Conservation (phyloP, 2,797 vertebrate species). For the Prionace glauca region DNA sequence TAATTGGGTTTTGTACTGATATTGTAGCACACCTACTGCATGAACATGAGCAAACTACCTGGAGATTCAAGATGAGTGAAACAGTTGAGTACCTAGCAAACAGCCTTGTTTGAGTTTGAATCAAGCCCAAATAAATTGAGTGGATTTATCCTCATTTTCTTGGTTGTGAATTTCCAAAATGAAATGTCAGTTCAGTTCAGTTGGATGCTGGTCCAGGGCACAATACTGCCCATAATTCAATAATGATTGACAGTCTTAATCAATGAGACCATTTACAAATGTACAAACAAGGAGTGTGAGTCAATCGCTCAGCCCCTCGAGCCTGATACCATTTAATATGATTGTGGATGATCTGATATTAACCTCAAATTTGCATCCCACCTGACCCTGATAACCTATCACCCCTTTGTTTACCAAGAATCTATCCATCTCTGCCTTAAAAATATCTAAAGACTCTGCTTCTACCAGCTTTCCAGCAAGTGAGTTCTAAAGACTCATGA, state of each 20-base stretch:
- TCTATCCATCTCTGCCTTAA: no score
- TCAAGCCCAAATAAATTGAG: not conserved
- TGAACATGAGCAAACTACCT: not conserved
- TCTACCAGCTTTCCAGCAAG: no score
- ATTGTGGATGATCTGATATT: no score
- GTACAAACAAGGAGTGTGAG: no score
- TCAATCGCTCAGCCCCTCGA: no score
- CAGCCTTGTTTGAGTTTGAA: not conserved
- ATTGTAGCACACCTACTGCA: not conserved
- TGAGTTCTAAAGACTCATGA: no score
- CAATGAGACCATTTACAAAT: not conserved
- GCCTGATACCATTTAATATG: no score
- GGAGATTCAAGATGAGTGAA: not conserved
- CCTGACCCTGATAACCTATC: no score
- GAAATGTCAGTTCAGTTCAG: not conserved
- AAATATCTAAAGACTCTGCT: no score
- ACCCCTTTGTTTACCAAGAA: no score
- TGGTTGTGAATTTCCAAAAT: not conserved
- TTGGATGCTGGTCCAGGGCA: not conserved
- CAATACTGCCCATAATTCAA: not conserved
- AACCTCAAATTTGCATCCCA: no score
- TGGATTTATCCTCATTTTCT: not conserved
- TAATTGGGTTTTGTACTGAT: constrained; percentile 37
- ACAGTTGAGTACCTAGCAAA: not conserved
- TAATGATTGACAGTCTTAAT: not conserved